Base-by-base conservation (phyloP, 2,113 vertebrate species). In the Pogona vitticeps region DNA sequence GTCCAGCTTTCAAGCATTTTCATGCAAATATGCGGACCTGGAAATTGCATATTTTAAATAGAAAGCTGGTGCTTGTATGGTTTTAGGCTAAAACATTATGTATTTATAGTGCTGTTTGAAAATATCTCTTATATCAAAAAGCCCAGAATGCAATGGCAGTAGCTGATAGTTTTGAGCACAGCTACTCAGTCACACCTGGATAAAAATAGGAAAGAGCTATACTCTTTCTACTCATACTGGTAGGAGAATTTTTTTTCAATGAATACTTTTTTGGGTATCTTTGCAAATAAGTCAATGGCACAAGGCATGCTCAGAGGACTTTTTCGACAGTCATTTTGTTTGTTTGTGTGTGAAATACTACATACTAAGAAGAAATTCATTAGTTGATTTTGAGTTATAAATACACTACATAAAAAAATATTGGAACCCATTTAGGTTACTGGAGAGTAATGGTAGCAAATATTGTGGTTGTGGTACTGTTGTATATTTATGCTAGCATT, bases 1-100 rank as follows among this genome's bases (percentile, higher is more conserved):
- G 70, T 73, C 68, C 52, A 59, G 82, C 56, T 73, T 83, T 73
- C 52, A 83, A 83, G 26, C 46, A 83, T 83, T 73, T 61, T 59
- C 52, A 73, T 59, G 82, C 82, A 83, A 61, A 83, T 72, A 73
- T 59, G 65, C 59, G 6, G 52, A 73, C 13, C 59, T 59, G n/a
- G 31, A 59, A 73, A 83, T 73, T 73, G 72, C n/a, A 58, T 83
- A 38, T 83, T 83, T 40, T 59, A 73, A 73, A 20, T 70, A 38
- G 42, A 82, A 82, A 52, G 63, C 15, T 10, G 63, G 33, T 31
- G 31, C 28, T 82, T n/a, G 42, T 61, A 81, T 31, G 6, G 59
- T 20, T 82, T 38, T 42, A 46, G 23, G 9, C 46, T n/a, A 28
- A 46, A 76, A 46, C 12, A 52, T 12, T 15, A 61, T 46, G 26